A percentile compares a stretch with the other conserved stretches of the same genome.
phyloP scores from a whole-genome alignment of 2,113 vertebrate genomes.

The Myotis davidii region DNA sequence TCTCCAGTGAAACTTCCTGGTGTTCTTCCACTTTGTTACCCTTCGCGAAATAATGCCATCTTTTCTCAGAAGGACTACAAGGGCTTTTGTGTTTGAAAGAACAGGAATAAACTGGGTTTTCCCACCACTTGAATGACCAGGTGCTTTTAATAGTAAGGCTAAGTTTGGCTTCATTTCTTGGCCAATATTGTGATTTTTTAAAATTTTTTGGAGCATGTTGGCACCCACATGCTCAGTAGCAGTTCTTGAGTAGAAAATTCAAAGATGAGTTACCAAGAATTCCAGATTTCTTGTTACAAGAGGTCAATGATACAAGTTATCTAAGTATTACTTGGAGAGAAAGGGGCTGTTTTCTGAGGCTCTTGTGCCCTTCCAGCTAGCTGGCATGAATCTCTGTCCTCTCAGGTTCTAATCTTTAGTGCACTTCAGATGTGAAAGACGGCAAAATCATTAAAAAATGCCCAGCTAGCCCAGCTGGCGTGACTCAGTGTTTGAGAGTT shows the following conservation, averaged over 20 bases:
- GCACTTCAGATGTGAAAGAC: neutral
- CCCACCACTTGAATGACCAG: neutral
- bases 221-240: neutral
- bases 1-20: neutral
- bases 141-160: conserved; percentile 30
- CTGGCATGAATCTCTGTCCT: neutral
- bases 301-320: neutral
- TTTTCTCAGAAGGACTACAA: conserved; percentile 1
- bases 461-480: neutral
- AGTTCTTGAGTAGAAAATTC: neutral
- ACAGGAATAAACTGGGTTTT: neutral
- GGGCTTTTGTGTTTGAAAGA: conserved; percentile 5
- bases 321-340: neutral
- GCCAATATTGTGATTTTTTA: neutral
- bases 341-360: neutral
- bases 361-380: neutral
- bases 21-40: neutral
- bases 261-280: neutral
- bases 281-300: neutral
- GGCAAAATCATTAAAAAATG: neutral
- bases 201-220: neutral
- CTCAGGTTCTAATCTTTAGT: neutral
- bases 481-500: no score
- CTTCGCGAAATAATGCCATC: neutral
- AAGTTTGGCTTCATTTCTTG: conserved; percentile 26